These are phyloP conservation scores for Ctenodactylus gundi DNA, from an alignment of 2,113 vertebrate species.

Conservation along the genomic window DNA sequence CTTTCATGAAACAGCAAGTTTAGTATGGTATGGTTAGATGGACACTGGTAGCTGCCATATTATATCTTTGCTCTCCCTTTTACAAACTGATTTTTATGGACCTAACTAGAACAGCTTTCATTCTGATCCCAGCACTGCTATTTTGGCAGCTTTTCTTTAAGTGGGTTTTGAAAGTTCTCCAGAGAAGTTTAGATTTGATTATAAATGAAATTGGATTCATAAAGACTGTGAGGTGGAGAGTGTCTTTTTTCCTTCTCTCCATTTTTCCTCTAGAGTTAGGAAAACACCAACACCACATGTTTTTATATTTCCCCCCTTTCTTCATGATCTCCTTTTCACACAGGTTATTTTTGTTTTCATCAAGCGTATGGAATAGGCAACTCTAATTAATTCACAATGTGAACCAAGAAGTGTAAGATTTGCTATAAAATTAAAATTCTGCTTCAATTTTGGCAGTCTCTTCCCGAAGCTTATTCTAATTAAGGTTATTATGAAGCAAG, in stretches of 20 bases:
- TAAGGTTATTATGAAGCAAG: background rate
- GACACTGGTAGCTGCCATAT: background rate
- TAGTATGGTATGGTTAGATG: background rate
- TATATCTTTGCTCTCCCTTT: background rate
- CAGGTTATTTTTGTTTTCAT: background rate
- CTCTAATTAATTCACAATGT: background rate
- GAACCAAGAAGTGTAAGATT: background rate
- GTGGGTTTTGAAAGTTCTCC: background rate
- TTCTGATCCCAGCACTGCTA: background rate
- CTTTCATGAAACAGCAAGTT: background rate
- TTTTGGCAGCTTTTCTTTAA: background rate
- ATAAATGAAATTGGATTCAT: background rate
- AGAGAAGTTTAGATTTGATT: background rate
- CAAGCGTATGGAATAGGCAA: background rate
- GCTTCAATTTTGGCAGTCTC: background rate
- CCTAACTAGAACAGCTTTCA: background rate
- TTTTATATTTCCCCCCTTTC: background rate
- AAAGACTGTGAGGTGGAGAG: background rate
- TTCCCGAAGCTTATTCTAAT: background rate
- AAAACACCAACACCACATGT: background rate
- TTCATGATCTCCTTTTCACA: background rate
- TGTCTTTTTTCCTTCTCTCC: background rate
- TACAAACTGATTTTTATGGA: background rate
- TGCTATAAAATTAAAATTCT: conserved; percentile 6
- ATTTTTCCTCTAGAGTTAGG: background rate